Percentiles rank a stretch among this genome's conserved stretches.
phyloP scores from a whole-genome alignment of 2,797 vertebrate genomes.

The Poecilia picta region DNA sequence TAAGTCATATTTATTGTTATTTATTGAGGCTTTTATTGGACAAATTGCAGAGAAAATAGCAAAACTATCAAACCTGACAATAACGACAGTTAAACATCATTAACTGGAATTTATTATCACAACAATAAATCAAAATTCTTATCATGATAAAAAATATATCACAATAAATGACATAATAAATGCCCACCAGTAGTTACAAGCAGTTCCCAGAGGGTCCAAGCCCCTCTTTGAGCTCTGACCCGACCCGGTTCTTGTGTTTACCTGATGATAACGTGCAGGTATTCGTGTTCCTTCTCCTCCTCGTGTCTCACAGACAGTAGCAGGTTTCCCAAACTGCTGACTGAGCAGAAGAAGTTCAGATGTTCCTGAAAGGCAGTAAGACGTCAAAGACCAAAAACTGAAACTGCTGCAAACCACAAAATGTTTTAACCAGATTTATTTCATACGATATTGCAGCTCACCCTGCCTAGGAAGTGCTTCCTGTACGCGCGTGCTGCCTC shows the following conservation, averaged over 20 bases:
- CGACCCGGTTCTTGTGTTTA: constrained; percentile 29
- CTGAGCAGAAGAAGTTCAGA: constrained; percentile 90
- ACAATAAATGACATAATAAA: too few species aligned
- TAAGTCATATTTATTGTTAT: too few species aligned
- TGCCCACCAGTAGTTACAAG: too few species aligned
- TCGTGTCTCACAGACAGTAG: constrained; percentile 93
- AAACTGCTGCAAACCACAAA: not conserved
- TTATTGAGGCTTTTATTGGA: too few species aligned
- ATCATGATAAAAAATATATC: too few species aligned
- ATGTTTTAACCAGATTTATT: not conserved
- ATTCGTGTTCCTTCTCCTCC: constrained; percentile 86
- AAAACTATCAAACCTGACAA: too few species aligned
- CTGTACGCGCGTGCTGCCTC: constrained; percentile 86
- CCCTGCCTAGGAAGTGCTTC: constrained; percentile 93
- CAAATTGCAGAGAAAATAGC: too few species aligned
- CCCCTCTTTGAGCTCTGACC: too few species aligned
- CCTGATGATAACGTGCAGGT: constrained; percentile 89
- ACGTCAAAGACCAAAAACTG: not conserved
- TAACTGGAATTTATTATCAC: too few species aligned
- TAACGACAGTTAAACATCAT: too few species aligned
- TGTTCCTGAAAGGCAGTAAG: constrained; percentile 84
- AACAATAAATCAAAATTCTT: too few species aligned
- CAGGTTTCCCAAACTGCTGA: constrained; percentile 85
- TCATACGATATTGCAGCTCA: constrained; percentile 55
- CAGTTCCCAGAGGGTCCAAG: too few species aligned